Evolutionary conservation across 1,140 invertebrate species (phyloP).

Genomic region (Orius insidiosus): DNA sequence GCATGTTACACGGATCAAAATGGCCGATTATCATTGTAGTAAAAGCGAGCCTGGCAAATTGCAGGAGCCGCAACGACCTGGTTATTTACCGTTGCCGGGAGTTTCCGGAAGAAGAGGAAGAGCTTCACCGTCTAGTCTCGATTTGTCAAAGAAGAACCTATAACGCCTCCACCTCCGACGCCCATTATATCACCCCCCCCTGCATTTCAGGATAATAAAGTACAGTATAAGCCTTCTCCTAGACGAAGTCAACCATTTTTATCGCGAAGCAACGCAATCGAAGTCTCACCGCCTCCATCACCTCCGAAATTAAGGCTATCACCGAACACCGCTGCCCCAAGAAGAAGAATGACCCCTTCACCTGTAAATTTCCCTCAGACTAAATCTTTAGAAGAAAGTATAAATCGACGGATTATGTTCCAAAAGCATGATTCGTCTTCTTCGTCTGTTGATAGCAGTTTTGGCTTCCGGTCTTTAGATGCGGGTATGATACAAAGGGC

Average conservation of each 20-base stretch:
- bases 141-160: conserved; percentile 24
- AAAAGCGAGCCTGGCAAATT: conserved; percentile 34
- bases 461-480: conserved; percentile 38
- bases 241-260: conserved; percentile 1
- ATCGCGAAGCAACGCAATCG: conserved; percentile 14
- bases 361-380: conserved; percentile 25
- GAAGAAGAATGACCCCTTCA: conserved; percentile 20
- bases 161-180: conserved; percentile 34
- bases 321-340: conserved; percentile 10
- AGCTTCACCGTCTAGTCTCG: conserved; percentile 17
- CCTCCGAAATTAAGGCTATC: conserved; percentile 6
- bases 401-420: conserved; percentile 30
- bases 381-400: conserved; percentile 34
- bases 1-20: conserved; percentile 26
- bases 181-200: conserved; percentile 42
- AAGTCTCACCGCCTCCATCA: conserved; percentile 6
- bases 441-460: conserved; percentile 32
- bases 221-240: conserved; percentile 3
- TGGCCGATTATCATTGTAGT: conserved; percentile 36
- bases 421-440: conserved; percentile 36
- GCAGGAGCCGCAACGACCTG: conserved; percentile 25
- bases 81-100: conserved; percentile 27
- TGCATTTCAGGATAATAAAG: conserved; percentile 33
- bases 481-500: conserved; percentile 26
- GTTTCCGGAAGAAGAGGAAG: conserved; percentile 20